A percentile compares a stretch with the other conserved stretches of the same genome.
These are phyloP conservation scores for Pseudorasbora parva DNA, from an alignment of 2,113 vertebrate species.

Conservation along the genomic window DNA sequence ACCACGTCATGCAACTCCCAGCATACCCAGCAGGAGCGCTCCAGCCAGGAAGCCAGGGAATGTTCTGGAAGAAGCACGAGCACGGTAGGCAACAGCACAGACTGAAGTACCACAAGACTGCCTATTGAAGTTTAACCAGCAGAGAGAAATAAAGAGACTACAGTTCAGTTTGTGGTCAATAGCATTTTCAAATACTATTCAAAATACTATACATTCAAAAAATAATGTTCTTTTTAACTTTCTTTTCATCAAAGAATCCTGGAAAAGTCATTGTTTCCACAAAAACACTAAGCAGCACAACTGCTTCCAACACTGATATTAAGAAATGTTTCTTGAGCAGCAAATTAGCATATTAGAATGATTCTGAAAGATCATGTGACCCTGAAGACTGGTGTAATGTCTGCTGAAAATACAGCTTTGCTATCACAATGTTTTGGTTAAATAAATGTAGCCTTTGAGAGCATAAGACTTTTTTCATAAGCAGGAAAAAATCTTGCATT, in stretches of 20 bases:
- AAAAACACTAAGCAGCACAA: background rate
- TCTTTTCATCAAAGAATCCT: background rate
- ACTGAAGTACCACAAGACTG: background rate
- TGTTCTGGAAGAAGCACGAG: conserved; percentile 85
- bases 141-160: no score
- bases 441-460: no score
- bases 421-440: background rate
- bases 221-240: background rate
- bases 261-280: background rate
- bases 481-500: no score
- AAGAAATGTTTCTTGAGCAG: background rate
- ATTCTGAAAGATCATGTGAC: background rate
- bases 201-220: no score
- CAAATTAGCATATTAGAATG: background rate
- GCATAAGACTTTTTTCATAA: no score
- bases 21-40: conserved; percentile 81
- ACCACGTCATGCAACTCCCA: conserved; percentile 79
- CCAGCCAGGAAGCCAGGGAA: conserved; percentile 79
- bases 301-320: background rate
- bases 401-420: background rate
- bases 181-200: background rate
- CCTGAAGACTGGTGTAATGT: background rate
- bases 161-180: background rate
- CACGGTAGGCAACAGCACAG: conserved; percentile 75
- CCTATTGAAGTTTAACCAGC: background rate